Evolutionary conservation across 2,888 invertebrate genomes (phyloP), one percentile per base, ranked within the genome.

Genomic region (Coelopa pilipes): DNA sequence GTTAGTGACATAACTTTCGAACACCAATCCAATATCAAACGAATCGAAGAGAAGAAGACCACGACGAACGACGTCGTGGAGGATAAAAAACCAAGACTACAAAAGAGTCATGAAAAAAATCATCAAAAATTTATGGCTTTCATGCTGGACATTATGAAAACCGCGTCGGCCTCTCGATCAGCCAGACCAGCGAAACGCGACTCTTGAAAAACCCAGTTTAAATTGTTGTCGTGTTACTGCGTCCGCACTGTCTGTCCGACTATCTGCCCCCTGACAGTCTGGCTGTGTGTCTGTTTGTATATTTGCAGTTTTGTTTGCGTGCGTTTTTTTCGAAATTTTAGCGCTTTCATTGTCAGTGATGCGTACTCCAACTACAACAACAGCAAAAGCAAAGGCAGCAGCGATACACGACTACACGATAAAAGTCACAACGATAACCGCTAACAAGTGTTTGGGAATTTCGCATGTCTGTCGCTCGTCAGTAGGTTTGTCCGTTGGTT

Each of bases 391-490:
- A 57, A 34, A 1, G 55, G 34, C n/a, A n/a, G n/a, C n/a, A n/a
- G n/a, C n/a, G n/a, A n/a, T n/a, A n/a, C n/a, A n/a, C n/a, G 34
- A 34, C 34, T 4, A 34, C 34, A 34, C 66, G 21, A 21, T 66
- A 21, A 63, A 67, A 46, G 57, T 69, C 55, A 55, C 53, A 17
- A 50, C 19, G 49, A 49, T 46, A 70, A 60, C n/a, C 17, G 60
- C 59, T 70, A 46, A 71, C 55, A 53, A 62, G 70, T 71, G 69
- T 69, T 65, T 59, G 71, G 62, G 71, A 65, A 65, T 71, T 63
- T 65, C 53, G 45, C 12, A 67, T 53, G 17, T 46, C 19, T 66
- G 47, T 66, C 4, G 17, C 10, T 15, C 34, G 62, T 62, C 62
- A 21, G 67, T 13, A 24, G 62, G 15, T 62, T 62, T 53, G 21